phyloP scores from a whole-genome alignment of 2,113 vertebrate genomes.

The Lepus americanus region DNA sequence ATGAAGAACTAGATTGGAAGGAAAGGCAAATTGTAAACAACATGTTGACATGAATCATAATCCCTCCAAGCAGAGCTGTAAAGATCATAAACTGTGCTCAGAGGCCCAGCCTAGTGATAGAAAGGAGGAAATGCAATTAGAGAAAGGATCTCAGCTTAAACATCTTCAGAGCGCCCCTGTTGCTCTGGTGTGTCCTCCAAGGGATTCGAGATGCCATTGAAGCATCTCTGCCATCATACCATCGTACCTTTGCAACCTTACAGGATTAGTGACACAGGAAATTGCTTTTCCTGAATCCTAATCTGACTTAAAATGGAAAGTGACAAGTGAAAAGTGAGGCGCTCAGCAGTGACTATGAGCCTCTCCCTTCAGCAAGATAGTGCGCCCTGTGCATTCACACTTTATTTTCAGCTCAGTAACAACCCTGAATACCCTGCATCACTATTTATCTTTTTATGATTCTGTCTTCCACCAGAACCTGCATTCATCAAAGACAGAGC shows the following conservation, averaged over 20 bases:
- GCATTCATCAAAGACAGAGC: not conserved
- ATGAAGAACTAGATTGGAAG: not conserved
- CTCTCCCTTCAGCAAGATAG: not conserved
- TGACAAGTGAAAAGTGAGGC: constrained; percentile 35
- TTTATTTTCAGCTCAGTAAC: constrained; percentile 33
- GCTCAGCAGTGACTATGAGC: not conserved
- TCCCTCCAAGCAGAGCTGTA: not conserved
- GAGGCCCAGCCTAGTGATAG: not conserved
- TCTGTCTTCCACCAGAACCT: constrained; percentile 14
- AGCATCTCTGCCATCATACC: not conserved
- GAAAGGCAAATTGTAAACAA: not conserved
- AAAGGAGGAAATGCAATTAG: not conserved
- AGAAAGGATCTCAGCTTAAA: not conserved
- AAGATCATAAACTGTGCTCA: not conserved
- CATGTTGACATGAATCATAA: not conserved
- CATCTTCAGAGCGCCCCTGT: not conserved
- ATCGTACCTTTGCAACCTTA: not conserved
- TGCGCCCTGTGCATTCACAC: not conserved
- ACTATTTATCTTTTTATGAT: constrained; percentile 38
- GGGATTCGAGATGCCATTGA: not conserved
- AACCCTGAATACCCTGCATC: not conserved
- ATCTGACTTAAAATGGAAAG: constrained; percentile 29
- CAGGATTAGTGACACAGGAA: constrained; percentile 28
- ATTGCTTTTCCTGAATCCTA: constrained; percentile 23
- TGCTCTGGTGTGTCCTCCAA: not conserved